These are phyloP conservation scores for Metaphire vulgaris DNA, from an alignment of 1,140 invertebrate species.

Conservation along the genomic window DNA sequence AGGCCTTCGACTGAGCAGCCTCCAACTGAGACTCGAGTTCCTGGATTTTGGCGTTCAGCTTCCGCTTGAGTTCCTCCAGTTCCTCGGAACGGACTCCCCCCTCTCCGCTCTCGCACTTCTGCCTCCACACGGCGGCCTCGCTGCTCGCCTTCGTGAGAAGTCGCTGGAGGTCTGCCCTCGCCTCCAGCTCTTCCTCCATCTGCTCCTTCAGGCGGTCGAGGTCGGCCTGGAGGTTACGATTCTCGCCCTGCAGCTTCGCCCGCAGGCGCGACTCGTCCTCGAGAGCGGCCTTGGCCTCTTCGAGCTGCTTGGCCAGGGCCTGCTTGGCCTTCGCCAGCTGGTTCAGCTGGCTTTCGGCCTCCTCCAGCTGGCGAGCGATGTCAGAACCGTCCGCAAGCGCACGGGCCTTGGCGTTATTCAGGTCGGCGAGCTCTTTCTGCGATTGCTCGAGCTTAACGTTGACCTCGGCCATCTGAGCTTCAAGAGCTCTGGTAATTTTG, in stretches of 20 bases:
- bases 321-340: constrained; percentile 84
- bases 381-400: constrained; percentile 84
- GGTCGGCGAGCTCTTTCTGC: constrained; percentile 40
- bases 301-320: constrained; percentile 61
- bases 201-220: constrained; percentile 93
- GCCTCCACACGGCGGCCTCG: constrained; percentile 46
- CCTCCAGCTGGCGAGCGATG: constrained; percentile 60
- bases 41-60: constrained; percentile 86
- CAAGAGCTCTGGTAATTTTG: constrained; percentile 91
- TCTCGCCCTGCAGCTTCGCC: constrained; percentile 6
- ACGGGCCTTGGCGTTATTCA: constrained; percentile 40
- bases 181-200: constrained; percentile 80
- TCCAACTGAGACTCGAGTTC: constrained; percentile 81
- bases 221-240: constrained; percentile 69
- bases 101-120: constrained; percentile 59
- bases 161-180: constrained; percentile 65
- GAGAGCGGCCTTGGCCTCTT: constrained; percentile 62
- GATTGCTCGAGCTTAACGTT: constrained; percentile 79
- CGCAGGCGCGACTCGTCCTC: neutral
- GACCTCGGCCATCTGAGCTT: constrained; percentile 88
- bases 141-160: constrained; percentile 96
- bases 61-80: constrained; percentile 94
- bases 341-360: constrained; percentile 87
- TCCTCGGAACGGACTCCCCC: constrained; percentile 93
- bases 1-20: neutral